phyloP scores from a whole-genome alignment of 2,888 invertebrate genomes.

The Galerucella calmariensis region DNA sequence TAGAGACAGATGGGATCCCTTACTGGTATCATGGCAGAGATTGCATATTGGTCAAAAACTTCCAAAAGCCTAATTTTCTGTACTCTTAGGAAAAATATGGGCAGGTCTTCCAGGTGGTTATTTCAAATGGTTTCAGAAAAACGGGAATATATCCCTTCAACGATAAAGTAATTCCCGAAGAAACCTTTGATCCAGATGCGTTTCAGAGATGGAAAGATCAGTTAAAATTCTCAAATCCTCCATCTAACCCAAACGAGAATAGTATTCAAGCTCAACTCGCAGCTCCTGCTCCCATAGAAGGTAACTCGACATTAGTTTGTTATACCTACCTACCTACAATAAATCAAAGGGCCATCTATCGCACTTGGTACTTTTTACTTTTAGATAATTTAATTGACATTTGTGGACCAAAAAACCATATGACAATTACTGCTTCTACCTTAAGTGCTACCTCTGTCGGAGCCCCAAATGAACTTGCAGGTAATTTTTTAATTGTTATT shows the following conservation, averaged over 20 bases:
- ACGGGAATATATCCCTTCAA: constrained; percentile 32
- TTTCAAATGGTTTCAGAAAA: constrained; percentile 34
- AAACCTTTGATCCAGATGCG: constrained; percentile 27
- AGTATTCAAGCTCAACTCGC: constrained; percentile 1
- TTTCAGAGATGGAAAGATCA: constrained; percentile 23
- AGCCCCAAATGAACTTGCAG: constrained; percentile 9
- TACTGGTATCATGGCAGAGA: no score
- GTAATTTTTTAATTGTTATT: constrained; percentile 7
- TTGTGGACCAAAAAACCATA: background rate
- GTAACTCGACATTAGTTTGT: constrained; percentile 2
- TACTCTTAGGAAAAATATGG: no score
- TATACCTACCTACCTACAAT: constrained; percentile 1
- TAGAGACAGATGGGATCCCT: no score
- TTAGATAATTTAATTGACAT: constrained; percentile 4
- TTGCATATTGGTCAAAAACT: no score
- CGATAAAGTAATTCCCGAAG: constrained; percentile 26
- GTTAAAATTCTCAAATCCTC: constrained; percentile 10
- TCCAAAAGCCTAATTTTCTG: no score
- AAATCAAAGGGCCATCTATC: constrained; percentile 2
- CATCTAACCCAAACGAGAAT: constrained; percentile 9
- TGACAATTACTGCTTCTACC: background rate
- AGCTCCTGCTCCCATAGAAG: background rate
- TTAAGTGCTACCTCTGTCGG: constrained; percentile 10
- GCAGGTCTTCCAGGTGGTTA: constrained; percentile 7
- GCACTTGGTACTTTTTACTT: constrained; percentile 1